Evolutionary conservation across 2,888 invertebrate genomes (phyloP).

Genomic region (Zonitis immaculata): DNA sequence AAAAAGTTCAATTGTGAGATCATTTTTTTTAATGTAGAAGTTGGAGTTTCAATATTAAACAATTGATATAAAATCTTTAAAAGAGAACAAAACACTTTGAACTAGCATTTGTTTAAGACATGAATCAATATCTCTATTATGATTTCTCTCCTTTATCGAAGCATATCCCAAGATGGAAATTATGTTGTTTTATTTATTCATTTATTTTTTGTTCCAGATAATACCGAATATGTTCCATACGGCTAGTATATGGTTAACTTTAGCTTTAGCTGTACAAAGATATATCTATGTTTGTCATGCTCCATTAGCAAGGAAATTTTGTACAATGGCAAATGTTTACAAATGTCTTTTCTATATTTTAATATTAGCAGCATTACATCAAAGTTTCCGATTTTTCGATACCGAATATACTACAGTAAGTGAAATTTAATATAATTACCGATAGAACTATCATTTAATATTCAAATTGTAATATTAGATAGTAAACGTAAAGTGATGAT

Average conservation of each 20-base stretch:
- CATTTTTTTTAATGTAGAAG: too few relatives aligned
- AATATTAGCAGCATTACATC: conserved; percentile 73
- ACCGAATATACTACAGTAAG: conserved; percentile 51
- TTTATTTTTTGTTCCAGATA: conserved; percentile 47
- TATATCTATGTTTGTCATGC: conserved; percentile 96
- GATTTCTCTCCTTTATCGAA: too few relatives aligned
- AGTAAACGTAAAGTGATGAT: background rate
- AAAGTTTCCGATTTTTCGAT: conserved; percentile 80
- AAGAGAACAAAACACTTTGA: conserved; percentile 6
- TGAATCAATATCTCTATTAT: too few relatives aligned
- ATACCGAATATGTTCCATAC: conserved; percentile 89
- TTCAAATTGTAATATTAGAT: background rate
- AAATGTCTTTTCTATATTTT: conserved; percentile 76
- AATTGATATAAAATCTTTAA: background rate
- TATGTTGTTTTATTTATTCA: background rate
- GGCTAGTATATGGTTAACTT: conserved; percentile 89
- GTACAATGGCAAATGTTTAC: conserved; percentile 67
- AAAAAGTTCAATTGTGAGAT: too few relatives aligned
- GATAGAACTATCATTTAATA: too few relatives aligned
- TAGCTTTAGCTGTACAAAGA: conserved; percentile 85
- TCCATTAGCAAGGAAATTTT: conserved; percentile 78
- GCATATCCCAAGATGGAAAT: too few relatives aligned
- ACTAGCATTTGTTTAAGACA: conserved; percentile 6
- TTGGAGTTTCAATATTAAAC: too few relatives aligned
- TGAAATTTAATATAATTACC: too few relatives aligned